Evolutionary conservation across 2,888 invertebrate species (phyloP), one percentile per base, ranked within the genome.

Genomic region (Ormyrus labotus): DNA sequence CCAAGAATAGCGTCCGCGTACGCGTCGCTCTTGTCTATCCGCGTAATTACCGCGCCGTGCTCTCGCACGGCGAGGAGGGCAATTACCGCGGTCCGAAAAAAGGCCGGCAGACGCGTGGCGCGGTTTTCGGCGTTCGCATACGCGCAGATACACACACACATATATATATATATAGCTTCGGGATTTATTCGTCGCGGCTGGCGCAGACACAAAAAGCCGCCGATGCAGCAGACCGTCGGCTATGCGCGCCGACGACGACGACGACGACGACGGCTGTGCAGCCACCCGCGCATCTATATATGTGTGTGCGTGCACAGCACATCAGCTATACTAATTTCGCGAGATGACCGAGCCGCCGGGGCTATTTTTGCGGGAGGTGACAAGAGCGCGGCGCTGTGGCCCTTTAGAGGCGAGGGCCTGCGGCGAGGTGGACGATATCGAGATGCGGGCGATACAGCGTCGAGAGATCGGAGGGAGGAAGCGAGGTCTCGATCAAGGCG

Each of bases 181-280:
- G 13, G 13, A 73, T 73, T 65, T 74, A 63, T 71, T 57, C 19
- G 10, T 19, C 47, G 48, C 51, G 67, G n/a, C 6, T n/a, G 51
- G 51, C 10, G 10, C 51, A 19, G 63, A 8, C n/a, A 11, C 7
- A 57, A 34, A 13, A 13, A 57, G 55, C 13, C 4, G 34, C 34
- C 19, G 45, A 47, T 69, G 69, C 55, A 58, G 57, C 69, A 71
- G 61, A 71, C 61, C 61, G 71, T 71, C 61, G 71, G 51, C 34
- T 71, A 72, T 53, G 63, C 72, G 63, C 53, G 50, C 50, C 58
- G n/a, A 3, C 34, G 34, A 34, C 34, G 34, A 34, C 34, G 34
- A 3, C 58, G n/a, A 34, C 34, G 34, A 34, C 34, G 34, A 34
- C 34, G 34, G 34, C 4, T 34, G 34, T 34, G 34, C 34, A 34